Evolutionary conservation across 2,113 vertebrate genomes (phyloP).

Genomic region (Micromys minutus): DNA sequence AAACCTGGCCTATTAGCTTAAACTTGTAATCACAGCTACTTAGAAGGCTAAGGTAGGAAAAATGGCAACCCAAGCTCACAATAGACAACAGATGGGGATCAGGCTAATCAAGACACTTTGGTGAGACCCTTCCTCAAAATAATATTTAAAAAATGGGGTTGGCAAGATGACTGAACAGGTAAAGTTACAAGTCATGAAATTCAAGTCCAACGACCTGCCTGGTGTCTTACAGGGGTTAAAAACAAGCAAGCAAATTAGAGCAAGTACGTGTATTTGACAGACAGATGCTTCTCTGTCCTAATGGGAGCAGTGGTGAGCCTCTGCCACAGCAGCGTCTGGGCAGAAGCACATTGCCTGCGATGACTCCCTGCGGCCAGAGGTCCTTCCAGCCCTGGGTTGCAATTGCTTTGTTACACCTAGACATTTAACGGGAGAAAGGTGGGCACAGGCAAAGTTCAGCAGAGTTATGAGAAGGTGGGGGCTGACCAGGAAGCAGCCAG

Average conservation of each 20-base stretch:
- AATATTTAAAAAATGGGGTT: neutral
- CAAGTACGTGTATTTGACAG: neutral
- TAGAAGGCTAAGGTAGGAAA: neutral
- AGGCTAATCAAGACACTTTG: neutral
- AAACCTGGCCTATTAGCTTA: neutral
- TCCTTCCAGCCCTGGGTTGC: neutral
- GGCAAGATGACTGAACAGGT: neutral
- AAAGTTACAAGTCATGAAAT: too few species aligned
- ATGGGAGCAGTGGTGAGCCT: neutral
- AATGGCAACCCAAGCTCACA: neutral
- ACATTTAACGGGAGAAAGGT: conserved; percentile 58
- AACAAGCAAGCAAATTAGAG: neutral
- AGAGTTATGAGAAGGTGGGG: neutral
- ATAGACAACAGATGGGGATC: too few species aligned
- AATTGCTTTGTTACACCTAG: conserved; percentile 2
- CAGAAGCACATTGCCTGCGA: neutral
- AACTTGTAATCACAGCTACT: neutral
- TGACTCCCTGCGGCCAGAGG: neutral
- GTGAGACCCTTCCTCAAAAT: neutral
- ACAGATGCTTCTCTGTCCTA: neutral
- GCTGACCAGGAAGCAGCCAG: neutral
- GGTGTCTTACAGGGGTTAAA: neutral
- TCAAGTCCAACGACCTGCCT: neutral
- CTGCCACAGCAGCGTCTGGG: neutral
- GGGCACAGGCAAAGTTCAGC: neutral